These are phyloP conservation scores for Sitta carolinensis DNA, from an alignment of 2,797 vertebrate species.

Conservation along the genomic window DNA sequence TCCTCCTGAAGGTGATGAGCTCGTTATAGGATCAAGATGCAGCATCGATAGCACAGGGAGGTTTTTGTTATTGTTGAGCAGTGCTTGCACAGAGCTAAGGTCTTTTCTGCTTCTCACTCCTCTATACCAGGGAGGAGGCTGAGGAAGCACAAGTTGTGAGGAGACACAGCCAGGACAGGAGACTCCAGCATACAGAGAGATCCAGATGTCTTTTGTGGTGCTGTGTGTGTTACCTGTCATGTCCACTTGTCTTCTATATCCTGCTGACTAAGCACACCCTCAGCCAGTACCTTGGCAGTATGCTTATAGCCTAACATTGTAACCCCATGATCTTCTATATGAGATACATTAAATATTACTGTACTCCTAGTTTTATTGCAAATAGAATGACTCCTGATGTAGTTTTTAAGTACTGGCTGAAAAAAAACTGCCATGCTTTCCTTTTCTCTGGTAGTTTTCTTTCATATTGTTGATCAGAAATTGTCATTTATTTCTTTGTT, in stretches of 20 bases:
- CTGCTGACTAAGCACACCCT: neutral
- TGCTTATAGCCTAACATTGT: neutral
- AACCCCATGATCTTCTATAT: neutral
- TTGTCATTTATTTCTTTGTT: neutral
- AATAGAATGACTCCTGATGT: neutral
- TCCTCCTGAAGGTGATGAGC: neutral
- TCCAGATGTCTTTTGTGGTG: neutral
- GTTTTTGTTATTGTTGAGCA: neutral
- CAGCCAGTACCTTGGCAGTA: neutral
- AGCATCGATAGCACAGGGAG: neutral
- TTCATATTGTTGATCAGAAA: neutral
- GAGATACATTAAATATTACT: neutral
- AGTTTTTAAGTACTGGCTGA: neutral
- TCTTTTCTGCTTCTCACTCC: neutral
- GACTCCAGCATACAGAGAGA: neutral
- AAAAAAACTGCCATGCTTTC: neutral
- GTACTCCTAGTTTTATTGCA: neutral
- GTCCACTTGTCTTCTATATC: neutral
- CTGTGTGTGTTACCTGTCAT: neutral
- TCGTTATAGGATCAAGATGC: neutral
- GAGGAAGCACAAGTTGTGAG: neutral
- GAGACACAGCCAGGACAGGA: neutral
- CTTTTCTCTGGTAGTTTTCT: neutral
- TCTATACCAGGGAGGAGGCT: accelerated
- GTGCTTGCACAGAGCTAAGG: neutral